Percentiles rank a stretch among this genome's conserved stretches.
Conservation (phyloP, 1,140 invertebrate genomes). For the Akabosia matsudoensis region DNA sequence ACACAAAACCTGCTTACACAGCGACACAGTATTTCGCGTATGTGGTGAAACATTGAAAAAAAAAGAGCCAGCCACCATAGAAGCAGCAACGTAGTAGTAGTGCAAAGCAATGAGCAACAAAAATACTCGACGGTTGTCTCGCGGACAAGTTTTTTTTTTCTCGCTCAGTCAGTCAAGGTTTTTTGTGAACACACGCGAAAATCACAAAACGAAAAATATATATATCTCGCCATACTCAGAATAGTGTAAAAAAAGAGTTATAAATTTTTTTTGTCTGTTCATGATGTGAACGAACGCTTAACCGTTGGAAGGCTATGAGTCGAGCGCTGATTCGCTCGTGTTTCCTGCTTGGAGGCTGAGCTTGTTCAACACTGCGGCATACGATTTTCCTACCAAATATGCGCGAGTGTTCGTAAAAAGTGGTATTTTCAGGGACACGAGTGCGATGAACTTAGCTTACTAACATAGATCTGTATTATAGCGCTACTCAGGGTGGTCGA, state of each 20-base stretch:
- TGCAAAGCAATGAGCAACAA: too few species aligned
- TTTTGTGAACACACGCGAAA: too few species aligned
- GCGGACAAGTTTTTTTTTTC: neutral
- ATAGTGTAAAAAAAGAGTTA: too few species aligned
- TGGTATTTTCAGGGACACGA: conserved; percentile 11
- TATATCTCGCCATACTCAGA: too few species aligned
- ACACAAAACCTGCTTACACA: neutral
- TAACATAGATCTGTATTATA: neutral
- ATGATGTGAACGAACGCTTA: conserved; percentile 7
- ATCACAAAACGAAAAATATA: too few species aligned
- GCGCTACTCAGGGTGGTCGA: neutral
- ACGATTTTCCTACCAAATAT: neutral
- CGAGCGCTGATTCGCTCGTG: neutral
- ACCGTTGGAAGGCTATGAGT: neutral
- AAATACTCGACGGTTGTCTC: too few species aligned
- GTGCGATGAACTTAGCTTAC: conserved; percentile 2
- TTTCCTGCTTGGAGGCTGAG: neutral
- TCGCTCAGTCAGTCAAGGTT: neutral
- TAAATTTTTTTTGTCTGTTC: too few species aligned
- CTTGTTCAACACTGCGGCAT: neutral
- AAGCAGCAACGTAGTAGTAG: too few species aligned
- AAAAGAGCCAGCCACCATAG: too few species aligned
- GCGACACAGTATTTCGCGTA: neutral
- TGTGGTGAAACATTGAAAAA: too few species aligned
- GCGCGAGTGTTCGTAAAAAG: neutral